Evolutionary conservation across 2,888 invertebrate genomes (phyloP), one percentile per base, ranked within the genome.

Genomic region (Nemurella pictetii): DNA sequence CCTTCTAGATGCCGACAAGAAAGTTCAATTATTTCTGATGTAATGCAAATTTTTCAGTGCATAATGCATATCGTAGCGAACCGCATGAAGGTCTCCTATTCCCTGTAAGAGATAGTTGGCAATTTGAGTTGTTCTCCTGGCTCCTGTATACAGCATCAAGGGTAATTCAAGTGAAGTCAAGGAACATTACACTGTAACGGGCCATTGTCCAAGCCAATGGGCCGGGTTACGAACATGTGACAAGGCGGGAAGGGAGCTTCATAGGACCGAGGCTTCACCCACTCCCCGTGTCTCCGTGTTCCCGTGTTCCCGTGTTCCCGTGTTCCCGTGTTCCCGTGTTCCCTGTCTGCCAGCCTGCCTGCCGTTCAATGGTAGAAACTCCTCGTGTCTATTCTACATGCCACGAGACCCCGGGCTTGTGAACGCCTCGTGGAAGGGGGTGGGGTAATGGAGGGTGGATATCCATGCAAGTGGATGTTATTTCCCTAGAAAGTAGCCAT

Each of bases 401-500:
- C 27, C 27, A 28, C 15, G 36, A 15, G 15, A 36, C 36, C 15
- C 9, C 9, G 36, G 36, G 36, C 9, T 36, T 36, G 36, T 9
- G 36, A 36, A 15, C 9, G 36, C 9, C 9, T 7, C 36, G 36
- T 7, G 15, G 77, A 77, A 80, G 80, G 32, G 28, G n/a, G 80
- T 32, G 36, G 35, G n/a, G 80, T 30, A 28, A 29, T n/a, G 80
- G 32, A 30, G 32, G 80, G 32, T 26, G 32, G 80, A 30, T 26
- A 30, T 26, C 32, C 80, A 32, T 32, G 80, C 35, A 80, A 80
- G 80, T 80, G 80, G 80, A 80, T 80, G 80, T 80, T 80, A 80
- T 80, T 80, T 80, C 80, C 80, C 80, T 80, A 35, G 80, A 80
- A 80, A 80, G 80, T 80, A 80, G 80, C 80, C 80, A 80, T 80